Evolutionary conservation across 2,797 vertebrate species (phyloP), one percentile per base, ranked within the genome.

Genomic region (Sebastes iracundus): DNA sequence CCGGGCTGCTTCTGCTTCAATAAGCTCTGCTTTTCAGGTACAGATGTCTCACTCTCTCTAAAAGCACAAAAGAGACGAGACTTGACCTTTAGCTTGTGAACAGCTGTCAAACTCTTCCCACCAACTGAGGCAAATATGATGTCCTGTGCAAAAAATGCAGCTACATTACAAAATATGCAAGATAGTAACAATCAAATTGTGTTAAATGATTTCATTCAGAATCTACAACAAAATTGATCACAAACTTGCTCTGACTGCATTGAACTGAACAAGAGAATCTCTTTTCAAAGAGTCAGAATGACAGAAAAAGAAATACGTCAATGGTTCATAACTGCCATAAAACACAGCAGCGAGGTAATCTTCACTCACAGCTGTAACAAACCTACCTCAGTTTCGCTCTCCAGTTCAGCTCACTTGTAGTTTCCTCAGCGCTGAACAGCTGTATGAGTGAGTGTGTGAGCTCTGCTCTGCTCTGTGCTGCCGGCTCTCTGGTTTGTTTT

Each of bases 401-500:
- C 66, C 27, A 25, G 22, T 30, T 2, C 49, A 58, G 79, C 70
- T 79, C 84, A 65, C 61, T 23, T 4, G 55, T 42, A 83, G 35
- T 83, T 81, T 84, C 82, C 82, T 89, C 88, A 71, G 77, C n/a
- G 12, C 70, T 59, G 30, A 63, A 65, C 89, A 90, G 89, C 88
- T 90, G 85, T 80, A 52, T 30, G 79, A 65, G 58, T 33, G 55
- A 33, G 53, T 62, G 76, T 69, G 78, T 56, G 38, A 55, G 80
- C 86, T 89, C 80, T 77, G 80, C 86, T 89, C 80, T 77, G 79
- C 74, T 80, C 84, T 64, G 68, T 61, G 32, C 80, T 77, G 85
- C 86, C 77, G 72, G 82, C 66, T 82, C 80, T 79, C 92, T 86
- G 94, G 85, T 93, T 93, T 92, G 88, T 94, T 94, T 93, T 93